Conservation (phyloP, 2,797 vertebrate genomes). For the Helarctos malayanus region DNA sequence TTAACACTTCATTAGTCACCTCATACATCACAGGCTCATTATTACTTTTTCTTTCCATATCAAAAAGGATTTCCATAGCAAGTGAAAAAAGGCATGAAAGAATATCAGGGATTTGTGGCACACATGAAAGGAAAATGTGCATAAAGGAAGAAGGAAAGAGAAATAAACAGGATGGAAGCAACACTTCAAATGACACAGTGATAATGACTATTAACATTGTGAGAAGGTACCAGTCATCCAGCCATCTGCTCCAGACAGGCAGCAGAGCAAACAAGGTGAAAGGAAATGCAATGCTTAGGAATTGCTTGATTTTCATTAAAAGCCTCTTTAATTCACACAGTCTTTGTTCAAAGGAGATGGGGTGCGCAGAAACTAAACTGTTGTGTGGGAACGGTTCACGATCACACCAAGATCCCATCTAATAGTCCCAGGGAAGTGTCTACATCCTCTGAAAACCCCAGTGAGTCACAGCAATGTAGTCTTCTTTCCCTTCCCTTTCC, state of each 20-base stretch:
- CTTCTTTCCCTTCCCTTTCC: background rate
- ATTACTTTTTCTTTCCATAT: constrained; percentile 6
- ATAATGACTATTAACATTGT: constrained; percentile 84
- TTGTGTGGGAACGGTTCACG: background rate
- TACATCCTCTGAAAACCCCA: background rate
- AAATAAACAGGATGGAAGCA: constrained; percentile 80
- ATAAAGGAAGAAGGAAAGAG: constrained; percentile 75
- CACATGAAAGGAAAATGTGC: constrained; percentile 79
- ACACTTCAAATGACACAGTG: constrained; percentile 82
- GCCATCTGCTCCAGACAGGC: constrained; percentile 85
- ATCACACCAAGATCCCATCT: background rate
- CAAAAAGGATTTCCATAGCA: constrained; percentile 73
- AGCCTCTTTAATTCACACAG: constrained; percentile 16
- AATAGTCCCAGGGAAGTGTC: background rate
- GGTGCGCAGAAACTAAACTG: background rate
- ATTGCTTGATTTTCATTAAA: constrained; percentile 52
- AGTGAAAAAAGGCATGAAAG: constrained; percentile 79
- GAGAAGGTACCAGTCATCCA: constrained; percentile 78
- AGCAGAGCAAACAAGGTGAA: constrained; percentile 84
- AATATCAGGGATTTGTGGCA: constrained; percentile 76
- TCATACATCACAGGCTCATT: constrained; percentile 63
- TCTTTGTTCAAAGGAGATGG: background rate
- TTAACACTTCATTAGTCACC: constrained; percentile 84
- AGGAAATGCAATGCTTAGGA: constrained; percentile 72
- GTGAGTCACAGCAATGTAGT: background rate